Conservation (phyloP, 2,113 vertebrate species). For the Oreochromis tanganicae region DNA sequence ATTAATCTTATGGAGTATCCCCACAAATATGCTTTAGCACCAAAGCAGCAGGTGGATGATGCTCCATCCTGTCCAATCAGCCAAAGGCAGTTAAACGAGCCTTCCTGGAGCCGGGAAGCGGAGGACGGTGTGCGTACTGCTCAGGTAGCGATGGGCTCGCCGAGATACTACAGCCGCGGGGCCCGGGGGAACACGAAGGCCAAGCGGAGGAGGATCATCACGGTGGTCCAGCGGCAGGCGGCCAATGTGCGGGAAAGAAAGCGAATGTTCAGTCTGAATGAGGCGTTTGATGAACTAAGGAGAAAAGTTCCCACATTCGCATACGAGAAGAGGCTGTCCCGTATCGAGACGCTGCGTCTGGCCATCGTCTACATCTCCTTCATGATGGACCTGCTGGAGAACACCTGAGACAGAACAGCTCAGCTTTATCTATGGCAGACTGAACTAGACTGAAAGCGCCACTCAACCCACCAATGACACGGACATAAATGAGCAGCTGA, state of each 20-base stretch:
- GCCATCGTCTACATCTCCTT: constrained; percentile 97
- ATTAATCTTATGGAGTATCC: constrained; percentile 67
- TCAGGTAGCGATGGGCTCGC: constrained; percentile 22
- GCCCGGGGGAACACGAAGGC: constrained; percentile 62
- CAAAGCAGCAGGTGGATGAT: constrained; percentile 25
- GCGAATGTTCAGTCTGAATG: constrained; percentile 95
- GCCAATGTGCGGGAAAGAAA: constrained; percentile 93
- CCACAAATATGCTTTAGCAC: constrained; percentile 11
- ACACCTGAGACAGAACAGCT: constrained; percentile 17
- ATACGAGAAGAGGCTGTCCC: constrained; percentile 92
- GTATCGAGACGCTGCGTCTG: constrained; percentile 92
- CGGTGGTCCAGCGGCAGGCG: constrained; percentile 87
- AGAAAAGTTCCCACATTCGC: constrained; percentile 95
- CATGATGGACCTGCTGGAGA: constrained; percentile 90
- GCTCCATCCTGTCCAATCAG: constrained; percentile 21
- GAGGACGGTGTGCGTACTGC: constrained; percentile 12
- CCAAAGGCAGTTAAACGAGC: constrained; percentile 53
- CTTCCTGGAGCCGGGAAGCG: constrained; percentile 51
- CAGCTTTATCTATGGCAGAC: background rate
- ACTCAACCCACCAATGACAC: background rate
- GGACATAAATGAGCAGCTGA: background rate
- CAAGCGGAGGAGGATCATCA: constrained; percentile 86
- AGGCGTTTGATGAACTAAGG: constrained; percentile 91
- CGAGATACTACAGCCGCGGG: constrained; percentile 14
- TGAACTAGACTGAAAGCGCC: background rate